Evolutionary conservation across 2,797 vertebrate species (phyloP).

Genomic region (Leptatherina wallacei): DNA sequence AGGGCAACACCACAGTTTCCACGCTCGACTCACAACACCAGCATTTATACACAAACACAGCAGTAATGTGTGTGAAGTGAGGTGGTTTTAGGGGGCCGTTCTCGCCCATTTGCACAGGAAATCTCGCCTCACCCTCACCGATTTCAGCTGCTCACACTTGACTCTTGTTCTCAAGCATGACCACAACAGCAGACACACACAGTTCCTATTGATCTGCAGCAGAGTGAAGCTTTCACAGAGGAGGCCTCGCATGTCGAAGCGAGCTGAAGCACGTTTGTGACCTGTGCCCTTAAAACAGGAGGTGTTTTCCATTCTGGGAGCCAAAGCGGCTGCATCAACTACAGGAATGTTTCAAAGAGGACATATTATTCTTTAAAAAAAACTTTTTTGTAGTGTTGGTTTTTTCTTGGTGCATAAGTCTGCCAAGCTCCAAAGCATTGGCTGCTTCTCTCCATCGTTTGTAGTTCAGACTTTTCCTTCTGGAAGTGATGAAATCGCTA

Average conservation of each 20-base stretch:
- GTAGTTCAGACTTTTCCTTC: not conserved
- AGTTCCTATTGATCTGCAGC: constrained; percentile 1
- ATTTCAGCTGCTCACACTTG: constrained; percentile 15
- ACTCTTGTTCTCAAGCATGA: constrained; percentile 29
- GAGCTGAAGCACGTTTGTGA: constrained; percentile 39
- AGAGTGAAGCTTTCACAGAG: constrained; percentile 10
- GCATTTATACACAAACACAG: not conserved
- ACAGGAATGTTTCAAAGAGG: not conserved
- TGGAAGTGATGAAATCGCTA: not conserved
- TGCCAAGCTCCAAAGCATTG: not conserved
- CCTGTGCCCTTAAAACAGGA: constrained; percentile 13
- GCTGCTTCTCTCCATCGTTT: not conserved
- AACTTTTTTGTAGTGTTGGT: not conserved
- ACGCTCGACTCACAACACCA: not conserved
- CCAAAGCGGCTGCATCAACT: not conserved
- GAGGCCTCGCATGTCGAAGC: constrained; percentile 36
- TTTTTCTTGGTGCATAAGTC: not conserved
- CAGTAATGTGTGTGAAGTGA: not conserved
- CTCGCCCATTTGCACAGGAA: constrained; percentile 27
- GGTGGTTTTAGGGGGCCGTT: not conserved
- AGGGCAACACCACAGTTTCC: constrained; percentile 10
- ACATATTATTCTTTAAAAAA: not conserved
- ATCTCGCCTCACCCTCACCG: constrained; percentile 29
- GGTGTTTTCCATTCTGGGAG: constrained; percentile 22
- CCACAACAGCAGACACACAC: constrained; percentile 19